Evolutionary conservation across 2,113 vertebrate species (phyloP).

Genomic region (Forbesichthys agassizii): DNA sequence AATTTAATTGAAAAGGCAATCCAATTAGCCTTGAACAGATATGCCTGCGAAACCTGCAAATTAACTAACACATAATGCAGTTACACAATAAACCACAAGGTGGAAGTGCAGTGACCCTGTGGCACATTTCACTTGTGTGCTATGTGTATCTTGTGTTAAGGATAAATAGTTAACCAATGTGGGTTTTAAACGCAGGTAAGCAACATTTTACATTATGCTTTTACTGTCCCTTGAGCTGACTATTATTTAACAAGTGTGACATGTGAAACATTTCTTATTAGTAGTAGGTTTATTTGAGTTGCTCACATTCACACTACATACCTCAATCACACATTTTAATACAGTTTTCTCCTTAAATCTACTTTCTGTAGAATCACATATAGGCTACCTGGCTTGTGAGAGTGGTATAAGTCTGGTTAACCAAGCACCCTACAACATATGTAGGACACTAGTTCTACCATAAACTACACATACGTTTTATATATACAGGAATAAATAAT

Average conservation of each 20-base stretch:
- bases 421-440: conserved; percentile 25
- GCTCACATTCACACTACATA: neutral
- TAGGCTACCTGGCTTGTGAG: neutral
- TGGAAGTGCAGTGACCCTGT: conserved; percentile 38
- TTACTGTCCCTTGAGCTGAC: too few relatives aligned
- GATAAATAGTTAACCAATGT: neutral
- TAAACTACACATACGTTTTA: conserved; percentile 35
- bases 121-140: neutral
- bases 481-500: conserved; percentile 69
- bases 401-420: neutral
- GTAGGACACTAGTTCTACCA: conserved; percentile 26
- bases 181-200: too few relatives aligned
- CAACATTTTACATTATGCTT: too few relatives aligned
- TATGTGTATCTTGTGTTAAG: neutral
- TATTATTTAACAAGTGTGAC: too few relatives aligned
- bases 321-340: conserved; percentile 16
- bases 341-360: too few relatives aligned
- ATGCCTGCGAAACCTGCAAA: neutral
- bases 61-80: conserved; percentile 3
- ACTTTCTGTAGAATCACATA: neutral
- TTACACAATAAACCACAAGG: conserved; percentile 41
- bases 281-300: too few relatives aligned
- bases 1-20: too few relatives aligned
- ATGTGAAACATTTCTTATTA: too few relatives aligned
- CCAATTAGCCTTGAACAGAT: too few relatives aligned